Conservation (phyloP, 2,888 invertebrate genomes). For the Matsumyia berberina region DNA sequence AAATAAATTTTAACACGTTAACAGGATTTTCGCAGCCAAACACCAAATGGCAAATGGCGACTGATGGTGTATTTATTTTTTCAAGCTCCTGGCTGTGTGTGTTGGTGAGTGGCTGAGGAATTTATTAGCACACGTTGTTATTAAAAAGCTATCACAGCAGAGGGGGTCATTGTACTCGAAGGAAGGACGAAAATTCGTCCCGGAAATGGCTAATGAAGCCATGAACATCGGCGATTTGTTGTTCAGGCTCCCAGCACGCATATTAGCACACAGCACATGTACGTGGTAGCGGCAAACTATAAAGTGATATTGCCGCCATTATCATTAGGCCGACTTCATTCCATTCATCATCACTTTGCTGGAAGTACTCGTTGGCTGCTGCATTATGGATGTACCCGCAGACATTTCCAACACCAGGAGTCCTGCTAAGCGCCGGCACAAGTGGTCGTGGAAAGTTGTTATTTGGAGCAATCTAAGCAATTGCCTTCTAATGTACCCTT, state of each 20-base stretch:
- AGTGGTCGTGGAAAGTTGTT: slow-evolving; percentile 35
- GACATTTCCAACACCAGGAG: neutral
- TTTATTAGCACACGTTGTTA: slow-evolving; percentile 66
- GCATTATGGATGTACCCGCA: slow-evolving; percentile 49
- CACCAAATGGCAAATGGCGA: slow-evolving; percentile 70
- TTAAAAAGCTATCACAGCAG: slow-evolving; percentile 62
- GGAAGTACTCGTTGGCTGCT: slow-evolving; percentile 52
- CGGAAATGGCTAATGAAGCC: slow-evolving; percentile 59
- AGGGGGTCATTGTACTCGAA: slow-evolving; percentile 26
- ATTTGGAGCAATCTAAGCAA: slow-evolving; percentile 52
- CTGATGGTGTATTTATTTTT: slow-evolving; percentile 58
- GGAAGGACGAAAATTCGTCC: slow-evolving; percentile 31
- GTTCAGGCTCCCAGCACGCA: slow-evolving; percentile 20
- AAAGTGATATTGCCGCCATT: slow-evolving; percentile 72
- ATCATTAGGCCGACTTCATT: slow-evolving; percentile 68
- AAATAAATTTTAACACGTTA: slow-evolving; percentile 76
- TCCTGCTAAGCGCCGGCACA: slow-evolving; percentile 19
- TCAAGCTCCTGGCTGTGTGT: neutral
- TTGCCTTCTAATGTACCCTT: slow-evolving; percentile 50
- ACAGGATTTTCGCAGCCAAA: slow-evolving; percentile 72
- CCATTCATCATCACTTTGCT: slow-evolving; percentile 67
- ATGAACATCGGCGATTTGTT: slow-evolving; percentile 61
- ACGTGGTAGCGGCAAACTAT: slow-evolving; percentile 45
- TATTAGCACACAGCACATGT: slow-evolving; percentile 32
- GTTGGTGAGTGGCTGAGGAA: slow-evolving; percentile 30